These are phyloP conservation scores for Dromiciops gliroides DNA, from an alignment of 2,113 vertebrate genomes.

Conservation along the genomic window DNA sequence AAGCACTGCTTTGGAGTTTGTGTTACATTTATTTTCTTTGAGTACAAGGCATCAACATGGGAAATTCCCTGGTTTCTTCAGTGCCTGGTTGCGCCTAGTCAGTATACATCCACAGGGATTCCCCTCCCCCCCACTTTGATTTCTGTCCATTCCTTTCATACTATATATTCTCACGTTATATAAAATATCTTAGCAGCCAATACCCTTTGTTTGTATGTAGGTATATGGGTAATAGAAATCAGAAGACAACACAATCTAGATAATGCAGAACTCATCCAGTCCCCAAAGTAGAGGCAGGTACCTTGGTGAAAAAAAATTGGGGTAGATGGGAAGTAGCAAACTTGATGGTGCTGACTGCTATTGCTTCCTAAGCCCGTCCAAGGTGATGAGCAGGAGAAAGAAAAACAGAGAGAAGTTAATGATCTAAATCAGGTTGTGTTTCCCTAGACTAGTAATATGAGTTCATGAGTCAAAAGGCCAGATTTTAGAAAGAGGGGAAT, in stretches of 20 bases:
- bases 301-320: background rate
- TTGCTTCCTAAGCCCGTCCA: background rate
- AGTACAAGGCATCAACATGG: background rate
- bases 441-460: background rate
- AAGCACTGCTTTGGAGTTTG: background rate
- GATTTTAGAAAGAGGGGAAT: background rate
- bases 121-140: background rate
- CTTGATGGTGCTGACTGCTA: background rate
- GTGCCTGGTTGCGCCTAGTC: background rate
- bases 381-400: background rate
- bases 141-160: background rate
- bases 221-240: background rate
- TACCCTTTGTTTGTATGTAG: background rate
- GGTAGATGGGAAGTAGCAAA: background rate
- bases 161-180: background rate
- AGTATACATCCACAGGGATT: background rate
- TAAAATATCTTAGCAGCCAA: background rate
- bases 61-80: background rate
- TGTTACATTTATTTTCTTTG: background rate
- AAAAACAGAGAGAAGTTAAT: background rate
- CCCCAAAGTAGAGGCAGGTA: background rate
- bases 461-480: background rate
- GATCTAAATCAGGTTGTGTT: background rate
- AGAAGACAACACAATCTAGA: background rate
- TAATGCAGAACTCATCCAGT: background rate